Conservation (phyloP, 2,888 invertebrate genomes). For the Glaucopsyche alexis region DNA sequence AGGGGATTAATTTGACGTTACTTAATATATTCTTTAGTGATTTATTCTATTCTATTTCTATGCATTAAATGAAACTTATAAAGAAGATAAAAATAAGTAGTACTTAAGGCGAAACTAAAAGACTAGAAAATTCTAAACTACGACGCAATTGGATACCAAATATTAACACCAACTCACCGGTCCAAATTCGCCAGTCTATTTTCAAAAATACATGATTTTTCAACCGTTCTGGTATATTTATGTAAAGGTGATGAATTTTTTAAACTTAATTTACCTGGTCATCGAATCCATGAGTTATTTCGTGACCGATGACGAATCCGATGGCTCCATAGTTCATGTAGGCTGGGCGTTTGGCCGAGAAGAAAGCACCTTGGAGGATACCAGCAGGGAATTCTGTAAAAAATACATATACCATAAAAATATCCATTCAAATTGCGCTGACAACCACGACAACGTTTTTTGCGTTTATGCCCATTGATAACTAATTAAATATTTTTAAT, state of each 20-base stretch:
- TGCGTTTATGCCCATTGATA: too few relatives aligned
- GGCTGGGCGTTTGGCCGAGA: slow-evolving; percentile 91
- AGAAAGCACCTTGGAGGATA: slow-evolving; percentile 95
- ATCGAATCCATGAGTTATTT: slow-evolving; percentile 95
- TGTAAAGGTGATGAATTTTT: not conserved
- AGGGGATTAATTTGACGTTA: not conserved
- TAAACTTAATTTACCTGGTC: slow-evolving; percentile 78
- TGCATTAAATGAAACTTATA: not conserved
- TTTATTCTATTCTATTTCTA: not conserved
- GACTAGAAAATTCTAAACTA: not conserved
- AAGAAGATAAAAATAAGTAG: not conserved
- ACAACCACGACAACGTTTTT: too few relatives aligned
- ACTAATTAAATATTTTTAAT: too few relatives aligned
- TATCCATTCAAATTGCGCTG: too few relatives aligned
- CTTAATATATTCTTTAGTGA: not conserved
- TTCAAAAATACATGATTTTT: slow-evolving; percentile 22
- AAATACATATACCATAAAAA: too few relatives aligned
- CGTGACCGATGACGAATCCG: slow-evolving; percentile 94
- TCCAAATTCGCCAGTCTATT: slow-evolving; percentile 3
- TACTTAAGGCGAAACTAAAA: not conserved
- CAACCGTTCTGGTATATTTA: not conserved
- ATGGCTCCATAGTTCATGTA: slow-evolving; percentile 97
- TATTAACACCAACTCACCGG: not conserved
- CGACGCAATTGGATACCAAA: not conserved
- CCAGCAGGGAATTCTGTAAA: slow-evolving; percentile 93